phyloP scores from a whole-genome alignment of 2,888 invertebrate species.

The Apotomis capreana region DNA sequence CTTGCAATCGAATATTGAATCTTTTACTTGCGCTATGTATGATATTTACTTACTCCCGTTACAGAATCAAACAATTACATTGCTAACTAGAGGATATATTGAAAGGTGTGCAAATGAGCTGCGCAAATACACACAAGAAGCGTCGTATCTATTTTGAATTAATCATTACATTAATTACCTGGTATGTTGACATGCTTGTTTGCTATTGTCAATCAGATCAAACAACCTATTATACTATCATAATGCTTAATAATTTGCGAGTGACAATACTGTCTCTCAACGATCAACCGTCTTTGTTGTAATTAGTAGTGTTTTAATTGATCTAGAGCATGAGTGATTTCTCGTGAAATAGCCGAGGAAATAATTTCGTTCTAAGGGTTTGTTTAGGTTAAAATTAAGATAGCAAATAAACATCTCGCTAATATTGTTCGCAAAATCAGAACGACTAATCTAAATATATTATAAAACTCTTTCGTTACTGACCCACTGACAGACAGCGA shows the following conservation, averaged over 20 bases:
- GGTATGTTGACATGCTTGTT: conserved; percentile 73
- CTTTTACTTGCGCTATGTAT: too few relatives aligned
- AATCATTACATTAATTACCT: conserved; percentile 79
- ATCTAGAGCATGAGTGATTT: too few relatives aligned
- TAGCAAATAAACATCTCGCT: too few relatives aligned
- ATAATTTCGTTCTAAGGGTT: too few relatives aligned
- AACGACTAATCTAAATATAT: too few relatives aligned
- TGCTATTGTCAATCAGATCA: conserved; percentile 74
- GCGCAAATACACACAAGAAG: conserved; percentile 69
- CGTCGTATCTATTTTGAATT: conserved; percentile 72
- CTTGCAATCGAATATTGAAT: too few relatives aligned
- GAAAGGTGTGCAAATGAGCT: conserved; percentile 23
- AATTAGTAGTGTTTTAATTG: conserved; percentile 8
- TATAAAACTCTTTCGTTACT: too few relatives aligned
- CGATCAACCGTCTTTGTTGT: conserved; percentile 28
- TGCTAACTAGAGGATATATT: conserved; percentile 4
- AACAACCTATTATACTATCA: conserved; percentile 68
- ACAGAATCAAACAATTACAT: not conserved
- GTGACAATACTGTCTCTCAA: conserved; percentile 34
- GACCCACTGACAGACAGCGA: too few relatives aligned
- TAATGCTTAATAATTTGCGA: conserved; percentile 60
- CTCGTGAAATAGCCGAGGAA: too few relatives aligned
- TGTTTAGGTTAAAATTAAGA: too few relatives aligned
- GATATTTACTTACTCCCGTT: not conserved
- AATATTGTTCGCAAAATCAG: too few relatives aligned